Evolutionary conservation across 2,113 vertebrate species (phyloP).

Genomic region (Baryphthengus martii): DNA sequence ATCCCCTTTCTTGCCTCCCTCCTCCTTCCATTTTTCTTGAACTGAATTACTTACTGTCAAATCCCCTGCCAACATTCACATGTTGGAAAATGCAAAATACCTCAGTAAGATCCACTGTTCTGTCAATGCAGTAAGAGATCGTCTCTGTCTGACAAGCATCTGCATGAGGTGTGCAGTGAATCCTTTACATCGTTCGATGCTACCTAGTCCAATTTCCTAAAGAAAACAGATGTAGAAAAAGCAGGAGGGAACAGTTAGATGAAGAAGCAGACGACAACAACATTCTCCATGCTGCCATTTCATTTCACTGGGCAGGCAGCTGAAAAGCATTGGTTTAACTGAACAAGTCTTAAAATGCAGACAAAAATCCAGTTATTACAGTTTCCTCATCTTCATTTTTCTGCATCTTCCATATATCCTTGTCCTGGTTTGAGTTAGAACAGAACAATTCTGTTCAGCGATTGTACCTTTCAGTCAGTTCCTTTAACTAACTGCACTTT

Average conservation of each 20-base stretch:
- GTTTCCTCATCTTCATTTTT: background rate
- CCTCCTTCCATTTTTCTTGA: background rate
- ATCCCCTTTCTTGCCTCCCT: fast-evolving
- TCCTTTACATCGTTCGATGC: slow-evolving; percentile 87
- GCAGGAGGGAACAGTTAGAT: background rate
- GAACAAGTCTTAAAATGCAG: background rate
- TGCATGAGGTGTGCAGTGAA: slow-evolving; percentile 93
- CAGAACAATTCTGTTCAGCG: too few species aligned
- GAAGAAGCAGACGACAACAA: background rate
- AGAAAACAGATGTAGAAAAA: background rate
- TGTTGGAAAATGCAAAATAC: slow-evolving; percentile 51
- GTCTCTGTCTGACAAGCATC: slow-evolving; percentile 84
- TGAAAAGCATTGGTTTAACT: background rate
- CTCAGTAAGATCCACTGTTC: slow-evolving; percentile 88
- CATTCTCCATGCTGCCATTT: background rate
- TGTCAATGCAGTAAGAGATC: slow-evolving; percentile 78
- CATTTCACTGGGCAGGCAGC: background rate
- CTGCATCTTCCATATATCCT: background rate
- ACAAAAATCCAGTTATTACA: background rate
- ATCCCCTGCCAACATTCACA: background rate
- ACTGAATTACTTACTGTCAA: background rate
- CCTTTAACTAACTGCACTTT: too few species aligned
- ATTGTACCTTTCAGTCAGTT: too few species aligned
- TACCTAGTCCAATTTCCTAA: slow-evolving; percentile 87
- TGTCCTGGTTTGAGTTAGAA: too few species aligned